Evolutionary conservation across 92 coral and sea anemone species (phyloP).

Genomic region (Paragorgia papillata): DNA sequence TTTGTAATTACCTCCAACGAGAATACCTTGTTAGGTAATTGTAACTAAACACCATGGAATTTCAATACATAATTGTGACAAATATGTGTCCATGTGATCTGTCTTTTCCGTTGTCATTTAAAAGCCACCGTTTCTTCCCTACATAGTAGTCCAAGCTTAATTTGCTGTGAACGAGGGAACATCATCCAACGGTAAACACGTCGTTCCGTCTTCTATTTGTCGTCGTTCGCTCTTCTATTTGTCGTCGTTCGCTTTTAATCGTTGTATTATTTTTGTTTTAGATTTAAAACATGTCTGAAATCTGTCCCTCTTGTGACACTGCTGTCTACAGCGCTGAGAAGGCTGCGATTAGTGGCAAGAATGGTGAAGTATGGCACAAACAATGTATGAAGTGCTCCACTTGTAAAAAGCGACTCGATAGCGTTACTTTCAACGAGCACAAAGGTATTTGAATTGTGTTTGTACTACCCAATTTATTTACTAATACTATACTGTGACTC

Average conservation of each 20-base stretch:
- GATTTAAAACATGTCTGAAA: conserved; percentile 17
- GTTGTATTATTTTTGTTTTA: background rate
- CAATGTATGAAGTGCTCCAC: conserved; percentile 58
- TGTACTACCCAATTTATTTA: background rate
- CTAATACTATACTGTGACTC: background rate
- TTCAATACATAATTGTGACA: background rate
- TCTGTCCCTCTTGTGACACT: conserved; percentile 64
- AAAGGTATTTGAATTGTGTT: conserved; percentile 21
- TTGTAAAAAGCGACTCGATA: conserved; percentile 70
- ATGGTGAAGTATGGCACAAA: conserved; percentile 69
- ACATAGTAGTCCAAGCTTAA: too few relatives aligned
- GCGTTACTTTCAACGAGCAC: conserved; percentile 64
- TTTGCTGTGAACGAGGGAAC: too few relatives aligned
- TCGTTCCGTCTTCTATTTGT: too few relatives aligned
- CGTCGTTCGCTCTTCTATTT: too few relatives aligned
- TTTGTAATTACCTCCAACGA: conserved; percentile 2
- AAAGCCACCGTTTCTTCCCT: too few relatives aligned
- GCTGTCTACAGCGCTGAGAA: conserved; percentile 70
- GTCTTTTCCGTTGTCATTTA: too few relatives aligned
- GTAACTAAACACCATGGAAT: conserved; percentile 20
- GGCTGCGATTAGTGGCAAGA: conserved; percentile 49
- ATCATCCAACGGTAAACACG: too few relatives aligned
- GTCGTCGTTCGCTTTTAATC: too few relatives aligned
- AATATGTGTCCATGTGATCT: background rate
- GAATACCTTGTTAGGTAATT: conserved; percentile 19